These are phyloP conservation scores for Euzetes globulus DNA, from an alignment of 2,888 invertebrate genomes.

Conservation along the genomic window DNA sequence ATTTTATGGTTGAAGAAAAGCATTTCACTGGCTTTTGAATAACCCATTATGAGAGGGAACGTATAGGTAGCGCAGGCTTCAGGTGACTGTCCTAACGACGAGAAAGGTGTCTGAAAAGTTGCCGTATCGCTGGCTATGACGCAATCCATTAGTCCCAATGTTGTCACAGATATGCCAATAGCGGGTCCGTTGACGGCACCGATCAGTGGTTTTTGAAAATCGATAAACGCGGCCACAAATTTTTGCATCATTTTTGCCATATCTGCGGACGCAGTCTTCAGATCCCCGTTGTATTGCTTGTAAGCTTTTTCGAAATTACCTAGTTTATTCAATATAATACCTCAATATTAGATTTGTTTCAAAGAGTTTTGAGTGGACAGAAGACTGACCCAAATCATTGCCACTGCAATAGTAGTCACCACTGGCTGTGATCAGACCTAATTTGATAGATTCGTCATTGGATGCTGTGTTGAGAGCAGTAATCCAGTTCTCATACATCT, in stretches of 20 bases:
- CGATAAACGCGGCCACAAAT: slow-evolving; percentile 65
- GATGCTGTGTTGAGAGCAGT: slow-evolving; percentile 59
- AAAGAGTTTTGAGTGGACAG: slow-evolving; percentile 36
- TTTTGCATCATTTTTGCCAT: slow-evolving; percentile 43
- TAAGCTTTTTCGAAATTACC: slow-evolving; percentile 28
- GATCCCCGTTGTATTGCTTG: slow-evolving; percentile 41
- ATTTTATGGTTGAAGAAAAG: slow-evolving; percentile 65
- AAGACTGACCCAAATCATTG: slow-evolving; percentile 60
- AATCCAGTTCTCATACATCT: slow-evolving; percentile 43
- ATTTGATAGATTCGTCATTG: slow-evolving; percentile 55
- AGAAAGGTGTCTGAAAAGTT: slow-evolving; percentile 80
- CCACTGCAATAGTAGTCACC: slow-evolving; percentile 79
- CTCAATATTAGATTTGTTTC: too few relatives aligned
- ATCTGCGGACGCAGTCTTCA: slow-evolving; percentile 45
- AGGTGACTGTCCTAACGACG: slow-evolving; percentile 69
- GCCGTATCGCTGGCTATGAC: slow-evolving; percentile 83
- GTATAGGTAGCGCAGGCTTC: slow-evolving; percentile 82
- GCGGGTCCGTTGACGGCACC: slow-evolving; percentile 89
- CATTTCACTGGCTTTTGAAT: slow-evolving; percentile 53
- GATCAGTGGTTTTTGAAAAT: slow-evolving; percentile 78
- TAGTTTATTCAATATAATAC: not conserved
- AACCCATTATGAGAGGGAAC: slow-evolving; percentile 76
- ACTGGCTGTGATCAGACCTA: slow-evolving; percentile 51
- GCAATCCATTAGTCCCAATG: slow-evolving; percentile 74
- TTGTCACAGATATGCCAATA: slow-evolving; percentile 80